These are phyloP conservation scores for Maconellicoccus hirsutus DNA, from an alignment of 1,140 invertebrate species.

Conservation along the genomic window DNA sequence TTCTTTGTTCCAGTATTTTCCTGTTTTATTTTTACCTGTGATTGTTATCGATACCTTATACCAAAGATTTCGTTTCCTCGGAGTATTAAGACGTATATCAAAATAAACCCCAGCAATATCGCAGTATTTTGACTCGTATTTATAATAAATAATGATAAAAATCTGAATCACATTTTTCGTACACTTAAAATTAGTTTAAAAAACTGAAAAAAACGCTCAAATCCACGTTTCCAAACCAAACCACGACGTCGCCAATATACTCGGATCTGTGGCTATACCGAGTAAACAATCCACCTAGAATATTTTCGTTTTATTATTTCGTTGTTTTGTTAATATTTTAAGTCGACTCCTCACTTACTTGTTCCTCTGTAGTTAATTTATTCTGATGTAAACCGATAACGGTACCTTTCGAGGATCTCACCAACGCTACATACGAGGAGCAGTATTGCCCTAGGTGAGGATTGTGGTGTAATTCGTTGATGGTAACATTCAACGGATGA, in stretches of 20 bases:
- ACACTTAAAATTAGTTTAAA: too few relatives aligned
- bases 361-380: neutral
- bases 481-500: neutral
- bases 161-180: too few relatives aligned
- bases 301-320: neutral
- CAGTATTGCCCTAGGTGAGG: neutral
- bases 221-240: slow-evolving; percentile 29
- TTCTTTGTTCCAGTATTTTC: neutral
- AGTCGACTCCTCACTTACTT: neutral
- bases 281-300: slow-evolving; percentile 30
- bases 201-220: too few relatives aligned
- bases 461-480: neutral
- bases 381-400: neutral
- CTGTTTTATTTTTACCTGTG: neutral
- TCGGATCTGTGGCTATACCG: slow-evolving; percentile 28
- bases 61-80: neutral
- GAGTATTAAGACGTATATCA: too few relatives aligned
- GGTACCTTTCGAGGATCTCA: neutral
- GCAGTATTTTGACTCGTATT: too few relatives aligned
- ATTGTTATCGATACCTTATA: neutral
- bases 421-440: neutral
- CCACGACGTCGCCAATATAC: slow-evolving; percentile 28
- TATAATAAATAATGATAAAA: too few relatives aligned
- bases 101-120: too few relatives aligned
- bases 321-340: too few relatives aligned